phyloP scores from a whole-genome alignment of 2,113 vertebrate genomes.

The Sterna hirundo region DNA sequence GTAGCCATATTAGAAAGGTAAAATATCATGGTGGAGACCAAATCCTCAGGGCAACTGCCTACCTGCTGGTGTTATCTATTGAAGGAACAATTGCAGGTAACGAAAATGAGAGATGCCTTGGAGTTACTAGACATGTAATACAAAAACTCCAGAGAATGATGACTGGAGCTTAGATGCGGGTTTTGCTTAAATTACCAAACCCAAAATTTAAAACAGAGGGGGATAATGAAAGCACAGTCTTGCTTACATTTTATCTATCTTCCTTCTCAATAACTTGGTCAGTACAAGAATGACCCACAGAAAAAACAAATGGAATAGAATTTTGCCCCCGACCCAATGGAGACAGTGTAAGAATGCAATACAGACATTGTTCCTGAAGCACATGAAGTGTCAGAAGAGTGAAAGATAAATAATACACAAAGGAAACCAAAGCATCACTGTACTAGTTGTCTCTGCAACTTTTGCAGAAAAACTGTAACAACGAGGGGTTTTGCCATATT shows the following conservation, averaged over 20 bases:
- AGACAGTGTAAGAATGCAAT: not conserved
- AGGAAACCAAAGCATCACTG: not conserved
- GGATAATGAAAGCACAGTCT: not conserved
- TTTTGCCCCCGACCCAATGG: not conserved
- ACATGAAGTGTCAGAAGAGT: not conserved
- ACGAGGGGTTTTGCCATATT: fast-evolving
- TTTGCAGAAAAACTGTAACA: not conserved
- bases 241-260: not conserved
- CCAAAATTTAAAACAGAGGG: not conserved
- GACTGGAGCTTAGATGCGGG: not conserved
- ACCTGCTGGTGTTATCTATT: not conserved
- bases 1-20: not conserved
- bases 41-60: not conserved
- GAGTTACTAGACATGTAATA: not conserved
- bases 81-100: not conserved
- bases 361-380: not conserved
- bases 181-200: not conserved
- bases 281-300: not conserved
- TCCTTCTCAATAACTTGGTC: not conserved
- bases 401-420: not conserved
- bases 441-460: not conserved
- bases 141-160: not conserved
- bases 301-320: not conserved
- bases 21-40: not conserved
- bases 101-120: not conserved